These are phyloP conservation scores for Eristalinus aeneus DNA, from an alignment of 2,888 invertebrate species.

Conservation along the genomic window DNA sequence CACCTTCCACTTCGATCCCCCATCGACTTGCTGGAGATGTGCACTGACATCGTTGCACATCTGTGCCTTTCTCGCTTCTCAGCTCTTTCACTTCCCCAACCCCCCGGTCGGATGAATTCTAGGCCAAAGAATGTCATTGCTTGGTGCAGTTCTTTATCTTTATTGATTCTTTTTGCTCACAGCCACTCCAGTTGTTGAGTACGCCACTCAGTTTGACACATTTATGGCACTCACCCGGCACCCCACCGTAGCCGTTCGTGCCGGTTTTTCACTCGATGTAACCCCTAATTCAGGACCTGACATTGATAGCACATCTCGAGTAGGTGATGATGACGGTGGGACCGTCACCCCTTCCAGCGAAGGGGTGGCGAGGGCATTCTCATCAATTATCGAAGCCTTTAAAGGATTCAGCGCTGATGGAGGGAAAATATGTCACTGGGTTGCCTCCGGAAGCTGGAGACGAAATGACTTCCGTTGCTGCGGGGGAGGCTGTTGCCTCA, in stretches of 20 bases:
- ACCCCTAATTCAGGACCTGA: neutral
- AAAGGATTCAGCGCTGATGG: neutral
- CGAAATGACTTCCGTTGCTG: slow-evolving; percentile 26
- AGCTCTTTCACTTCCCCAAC: neutral
- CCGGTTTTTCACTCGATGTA: slow-evolving; percentile 1
- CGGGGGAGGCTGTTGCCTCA: neutral
- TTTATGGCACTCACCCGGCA: neutral
- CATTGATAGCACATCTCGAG: slow-evolving; percentile 24
- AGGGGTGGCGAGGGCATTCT: neutral
- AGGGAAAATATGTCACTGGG: slow-evolving; percentile 29
- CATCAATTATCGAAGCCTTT: slow-evolving; percentile 26
- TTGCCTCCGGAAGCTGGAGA: slow-evolving; percentile 34
- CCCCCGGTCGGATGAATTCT: neutral
- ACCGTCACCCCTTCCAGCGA: neutral
- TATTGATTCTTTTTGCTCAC: slow-evolving; percentile 8
- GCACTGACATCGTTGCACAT: neutral
- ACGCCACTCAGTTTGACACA: slow-evolving; percentile 19
- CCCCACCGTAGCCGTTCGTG: neutral
- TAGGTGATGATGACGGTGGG: neutral
- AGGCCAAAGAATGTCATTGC: neutral
- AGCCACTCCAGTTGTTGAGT: neutral
- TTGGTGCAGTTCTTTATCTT: neutral
- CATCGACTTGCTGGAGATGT: neutral
- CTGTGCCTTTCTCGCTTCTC: neutral
- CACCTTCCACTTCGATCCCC: neutral